Evolutionary conservation across 23 tunicate genomes (phyloP), one percentile per base, ranked within the genome.

Genomic region (Aplidium turbinatum): DNA sequence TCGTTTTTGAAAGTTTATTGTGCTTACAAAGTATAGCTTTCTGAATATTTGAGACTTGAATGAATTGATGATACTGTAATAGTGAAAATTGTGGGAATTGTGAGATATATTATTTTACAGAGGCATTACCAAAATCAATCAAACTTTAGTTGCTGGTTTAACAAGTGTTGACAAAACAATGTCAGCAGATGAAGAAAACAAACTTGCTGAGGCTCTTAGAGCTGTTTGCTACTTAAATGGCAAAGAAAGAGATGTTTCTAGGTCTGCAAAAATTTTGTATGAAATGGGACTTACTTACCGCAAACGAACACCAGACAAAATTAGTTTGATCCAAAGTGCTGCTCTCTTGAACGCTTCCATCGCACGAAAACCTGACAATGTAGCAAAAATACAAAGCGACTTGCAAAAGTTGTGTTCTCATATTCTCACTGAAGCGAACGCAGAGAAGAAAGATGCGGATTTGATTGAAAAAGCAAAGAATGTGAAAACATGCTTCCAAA

Each of bases 281-380:
- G 9, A 60, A 29, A 36, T 60, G 35, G 68, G 36, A 6, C 13
- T 6, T 5, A 20, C 31, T 16, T 60, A 60, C 38, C 36, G 6
- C 4, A 27, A 60, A 28, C 68, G 68, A 5, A 5, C 11, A 28
- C 36, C 13, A 54, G n/a, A n/a, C n/a, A 60, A 6, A 38, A 26
- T 60, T 28, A 7, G 11, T 38, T 30, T 60, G 38, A 60, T 60
- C 20, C 29, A 60, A 30, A 26, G 68, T 29, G 68, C 68, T 60
- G 68, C 36, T 4, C 68, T 60, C 20, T 60, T 6, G 7, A 60
- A 29, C 7, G 68, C 68, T 60, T 36, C 68, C 4, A 27, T 60
- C 9, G 38, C 36, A 6, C 29, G 68, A 60, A 5, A 36, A 3
- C 68, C 36, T 26, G 11, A 29, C 4, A 60, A 60, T 20, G 11